Evolutionary conservation across 2,888 invertebrate genomes (phyloP).

Genomic region (Macrostomum cliftonense): DNA sequence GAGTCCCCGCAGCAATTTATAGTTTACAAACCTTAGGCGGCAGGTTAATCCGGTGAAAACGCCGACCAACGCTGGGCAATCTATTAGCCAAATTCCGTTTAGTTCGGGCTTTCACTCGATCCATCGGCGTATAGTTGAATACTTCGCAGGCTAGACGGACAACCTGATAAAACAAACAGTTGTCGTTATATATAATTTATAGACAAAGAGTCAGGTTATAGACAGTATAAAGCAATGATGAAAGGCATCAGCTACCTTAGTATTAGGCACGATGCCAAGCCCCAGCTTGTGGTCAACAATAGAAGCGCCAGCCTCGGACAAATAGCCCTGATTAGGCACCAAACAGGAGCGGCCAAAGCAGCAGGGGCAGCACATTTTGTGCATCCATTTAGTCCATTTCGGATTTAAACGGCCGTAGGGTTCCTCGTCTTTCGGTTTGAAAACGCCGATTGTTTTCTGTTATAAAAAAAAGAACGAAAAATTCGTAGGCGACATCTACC

Average conservation of each 20-base stretch:
- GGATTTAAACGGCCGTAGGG: slow-evolving; percentile 93
- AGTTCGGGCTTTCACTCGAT: slow-evolving; percentile 77
- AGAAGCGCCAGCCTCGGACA: slow-evolving; percentile 93
- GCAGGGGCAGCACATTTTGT: slow-evolving; percentile 75
- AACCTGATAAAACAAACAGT: too few relatives aligned
- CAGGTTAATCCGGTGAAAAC: slow-evolving; percentile 83
- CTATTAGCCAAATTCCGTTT: slow-evolving; percentile 82
- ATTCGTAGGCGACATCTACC: too few relatives aligned
- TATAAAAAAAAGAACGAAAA: too few relatives aligned
- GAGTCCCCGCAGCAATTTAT: too few relatives aligned
- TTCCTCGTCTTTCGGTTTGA: slow-evolving; percentile 98
- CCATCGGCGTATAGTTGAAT: slow-evolving; percentile 87
- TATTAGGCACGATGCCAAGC: slow-evolving; percentile 86
- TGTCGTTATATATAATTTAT: too few relatives aligned
- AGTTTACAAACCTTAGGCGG: slow-evolving; percentile 78
- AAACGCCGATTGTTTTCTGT: slow-evolving; percentile 49
- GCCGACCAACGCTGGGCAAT: slow-evolving; percentile 71
- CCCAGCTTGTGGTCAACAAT: slow-evolving; percentile 85
- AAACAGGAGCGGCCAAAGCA: slow-evolving; percentile 95
- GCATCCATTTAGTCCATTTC: slow-evolving; percentile 99
- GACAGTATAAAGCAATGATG: too few relatives aligned
- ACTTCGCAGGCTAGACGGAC: slow-evolving; percentile 53
- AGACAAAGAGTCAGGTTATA: too few relatives aligned
- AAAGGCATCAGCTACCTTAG: slow-evolving; percentile 46
- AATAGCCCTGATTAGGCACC: slow-evolving; percentile 94